Conservation (phyloP, 37 sponge, comb jelly and placozoan genomes). For the Haliclona indistincta region DNA sequence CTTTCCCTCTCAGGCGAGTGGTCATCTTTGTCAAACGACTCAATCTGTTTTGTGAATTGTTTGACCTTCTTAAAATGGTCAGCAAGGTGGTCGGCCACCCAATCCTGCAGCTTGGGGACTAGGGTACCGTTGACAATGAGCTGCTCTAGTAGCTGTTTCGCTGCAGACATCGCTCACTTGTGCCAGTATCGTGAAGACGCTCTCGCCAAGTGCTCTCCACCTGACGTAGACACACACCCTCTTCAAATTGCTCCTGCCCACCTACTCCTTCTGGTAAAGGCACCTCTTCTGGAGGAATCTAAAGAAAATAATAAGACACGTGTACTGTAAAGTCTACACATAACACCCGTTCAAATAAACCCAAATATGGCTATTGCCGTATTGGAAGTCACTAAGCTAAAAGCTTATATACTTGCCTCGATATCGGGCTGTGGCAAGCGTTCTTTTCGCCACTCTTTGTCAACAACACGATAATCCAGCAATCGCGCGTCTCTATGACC, state of each 20-base stretch:
- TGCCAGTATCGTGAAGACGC: constrained; percentile 28
- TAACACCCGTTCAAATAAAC: too few species aligned
- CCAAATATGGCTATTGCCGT: too few species aligned
- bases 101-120: too few species aligned
- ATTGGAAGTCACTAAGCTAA: not conserved
- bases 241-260: constrained; percentile 47
- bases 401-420: not conserved
- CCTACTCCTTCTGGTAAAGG: constrained; percentile 78
- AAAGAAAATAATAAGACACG: not conserved
- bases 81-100: constrained; percentile 1
- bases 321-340: constrained; percentile 21
- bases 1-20: too few species aligned
- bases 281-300: constrained; percentile 66
- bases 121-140: not conserved
- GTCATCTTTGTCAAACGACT: too few species aligned
- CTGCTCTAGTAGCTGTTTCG: not conserved
- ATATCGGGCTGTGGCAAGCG: constrained; percentile 13
- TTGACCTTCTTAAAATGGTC: too few species aligned
- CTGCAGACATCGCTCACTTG: not conserved
- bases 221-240: constrained; percentile 47
- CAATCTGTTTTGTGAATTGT: too few species aligned
- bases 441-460: constrained; percentile 63
- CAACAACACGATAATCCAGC: constrained; percentile 43
- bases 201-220: constrained; percentile 71
- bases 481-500: constrained; percentile 46